Evolutionary conservation across 30 jellyfish, hydroid and myxozoan genomes (phyloP).

Genomic region (Aurelia aurita complex sp. Pacific): DNA sequence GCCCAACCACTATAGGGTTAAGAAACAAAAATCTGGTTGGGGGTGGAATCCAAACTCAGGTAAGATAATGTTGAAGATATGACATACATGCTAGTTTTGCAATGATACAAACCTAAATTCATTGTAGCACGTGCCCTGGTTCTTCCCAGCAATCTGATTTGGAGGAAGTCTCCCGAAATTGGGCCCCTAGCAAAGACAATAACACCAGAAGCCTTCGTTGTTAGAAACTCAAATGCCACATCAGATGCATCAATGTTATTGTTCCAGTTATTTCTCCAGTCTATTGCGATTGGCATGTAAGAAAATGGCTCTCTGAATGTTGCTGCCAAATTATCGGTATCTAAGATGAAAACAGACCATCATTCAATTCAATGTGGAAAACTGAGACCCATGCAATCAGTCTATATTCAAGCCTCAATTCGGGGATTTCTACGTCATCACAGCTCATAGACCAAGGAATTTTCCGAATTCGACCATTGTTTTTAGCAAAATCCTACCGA

Average conservation of each 20-base stretch:
- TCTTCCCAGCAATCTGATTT: constrained; percentile 72
- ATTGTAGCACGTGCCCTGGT: constrained; percentile 87
- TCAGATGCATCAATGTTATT: constrained; percentile 81
- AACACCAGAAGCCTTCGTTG: constrained; percentile 81
- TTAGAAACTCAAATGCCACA: constrained; percentile 78
- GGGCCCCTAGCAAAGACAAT: constrained; percentile 93
- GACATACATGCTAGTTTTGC: no score
- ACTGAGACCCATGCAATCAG: no score
- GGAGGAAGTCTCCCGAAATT: constrained; percentile 84
- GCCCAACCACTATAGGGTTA: no score
- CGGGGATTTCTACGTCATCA: no score
- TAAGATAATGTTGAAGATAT: no score
- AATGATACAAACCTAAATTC: constrained; percentile 62
- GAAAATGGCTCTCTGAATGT: constrained; percentile 98
- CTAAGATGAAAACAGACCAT: constrained; percentile 7
- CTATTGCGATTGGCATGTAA: constrained; percentile 71
- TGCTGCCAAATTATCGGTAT: constrained; percentile 72
- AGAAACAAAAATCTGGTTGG: no score
- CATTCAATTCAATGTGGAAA: no score
- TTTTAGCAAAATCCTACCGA: no score
- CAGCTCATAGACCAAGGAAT: no score
- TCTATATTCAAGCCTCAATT: no score
- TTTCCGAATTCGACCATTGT: no score
- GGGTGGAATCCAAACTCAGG: no score
- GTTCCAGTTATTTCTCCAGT: constrained; percentile 85